These are phyloP conservation scores for Microtus californicus DNA, from an alignment of 2,797 vertebrate genomes.

Conservation along the genomic window DNA sequence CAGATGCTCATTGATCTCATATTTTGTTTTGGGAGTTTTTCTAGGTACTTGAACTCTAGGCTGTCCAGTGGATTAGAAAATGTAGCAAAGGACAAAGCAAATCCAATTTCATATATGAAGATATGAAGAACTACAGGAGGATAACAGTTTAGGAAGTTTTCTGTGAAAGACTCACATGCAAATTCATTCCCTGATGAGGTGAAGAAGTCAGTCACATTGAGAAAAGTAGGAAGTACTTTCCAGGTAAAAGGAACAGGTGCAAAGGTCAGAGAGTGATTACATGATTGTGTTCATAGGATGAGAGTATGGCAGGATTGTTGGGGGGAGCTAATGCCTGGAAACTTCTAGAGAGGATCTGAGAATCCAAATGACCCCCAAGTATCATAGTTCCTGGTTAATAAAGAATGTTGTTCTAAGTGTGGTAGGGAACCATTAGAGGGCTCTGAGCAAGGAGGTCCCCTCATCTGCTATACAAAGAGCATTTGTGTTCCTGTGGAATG, in stretches of 20 bases:
- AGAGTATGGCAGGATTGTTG: background rate
- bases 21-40: background rate
- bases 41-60: background rate
- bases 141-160: background rate
- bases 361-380: background rate
- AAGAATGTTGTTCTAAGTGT: background rate
- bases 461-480: background rate
- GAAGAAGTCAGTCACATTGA: background rate
- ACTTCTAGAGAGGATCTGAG: background rate
- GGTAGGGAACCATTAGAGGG: background rate
- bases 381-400: accelerated
- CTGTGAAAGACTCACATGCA: background rate
- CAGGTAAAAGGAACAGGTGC: background rate
- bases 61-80: background rate
- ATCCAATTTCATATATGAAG: background rate
- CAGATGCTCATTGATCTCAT: background rate
- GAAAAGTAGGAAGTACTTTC: background rate
- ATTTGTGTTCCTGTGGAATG: background rate
- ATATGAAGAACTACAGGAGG: background rate
- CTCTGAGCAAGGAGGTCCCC: background rate
- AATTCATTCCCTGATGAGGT: background rate
- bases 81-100: background rate
- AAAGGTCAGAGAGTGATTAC: background rate
- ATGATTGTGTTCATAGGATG: background rate
- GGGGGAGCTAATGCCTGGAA: background rate